Percentiles rank a stretch among this genome's conserved stretches.
Conservation (phyloP, 2,797 vertebrate species). For the Pangasius sanitwongsei region DNA sequence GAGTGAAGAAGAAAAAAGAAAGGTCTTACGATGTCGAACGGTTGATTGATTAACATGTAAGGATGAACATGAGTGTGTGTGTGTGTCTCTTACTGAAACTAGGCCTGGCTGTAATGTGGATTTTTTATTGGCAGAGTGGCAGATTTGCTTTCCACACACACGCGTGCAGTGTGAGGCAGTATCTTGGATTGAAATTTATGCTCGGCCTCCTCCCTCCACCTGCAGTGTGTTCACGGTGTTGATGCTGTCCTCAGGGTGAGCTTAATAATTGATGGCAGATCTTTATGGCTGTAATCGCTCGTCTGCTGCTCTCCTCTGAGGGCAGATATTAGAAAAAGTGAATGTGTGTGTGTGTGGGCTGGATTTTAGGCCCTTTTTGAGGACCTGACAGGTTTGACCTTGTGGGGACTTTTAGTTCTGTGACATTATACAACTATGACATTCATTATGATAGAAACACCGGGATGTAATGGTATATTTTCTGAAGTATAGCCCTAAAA, state of each 20-base stretch:
- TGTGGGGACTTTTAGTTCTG: not conserved
- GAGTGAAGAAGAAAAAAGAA: not conserved
- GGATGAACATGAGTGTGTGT: not conserved
- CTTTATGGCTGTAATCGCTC: constrained; percentile 41
- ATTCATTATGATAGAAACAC: not conserved
- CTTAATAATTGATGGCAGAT: constrained; percentile 45
- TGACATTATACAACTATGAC: not conserved
- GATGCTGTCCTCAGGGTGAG: constrained; percentile 28
- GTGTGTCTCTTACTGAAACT: not conserved
- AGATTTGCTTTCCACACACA: constrained; percentile 13
- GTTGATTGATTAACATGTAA: not conserved
- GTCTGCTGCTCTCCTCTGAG: constrained; percentile 18
- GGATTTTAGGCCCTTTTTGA: not conserved
- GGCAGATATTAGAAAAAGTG: constrained; percentile 51
- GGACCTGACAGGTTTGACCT: not conserved
- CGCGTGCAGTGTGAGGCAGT: not conserved
- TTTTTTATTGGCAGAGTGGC: constrained; percentile 8
- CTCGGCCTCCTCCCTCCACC: not conserved
- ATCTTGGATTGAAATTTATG: constrained; percentile 5
- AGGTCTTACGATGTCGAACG: not conserved
- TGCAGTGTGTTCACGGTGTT: constrained; percentile 15
- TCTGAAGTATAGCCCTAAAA: not conserved
- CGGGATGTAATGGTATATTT: not conserved
- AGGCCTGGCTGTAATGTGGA: constrained; percentile 23
- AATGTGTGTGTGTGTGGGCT: constrained; percentile 21